Conservation (phyloP, 2,888 invertebrate species). For the Drosophila tanythrix region DNA sequence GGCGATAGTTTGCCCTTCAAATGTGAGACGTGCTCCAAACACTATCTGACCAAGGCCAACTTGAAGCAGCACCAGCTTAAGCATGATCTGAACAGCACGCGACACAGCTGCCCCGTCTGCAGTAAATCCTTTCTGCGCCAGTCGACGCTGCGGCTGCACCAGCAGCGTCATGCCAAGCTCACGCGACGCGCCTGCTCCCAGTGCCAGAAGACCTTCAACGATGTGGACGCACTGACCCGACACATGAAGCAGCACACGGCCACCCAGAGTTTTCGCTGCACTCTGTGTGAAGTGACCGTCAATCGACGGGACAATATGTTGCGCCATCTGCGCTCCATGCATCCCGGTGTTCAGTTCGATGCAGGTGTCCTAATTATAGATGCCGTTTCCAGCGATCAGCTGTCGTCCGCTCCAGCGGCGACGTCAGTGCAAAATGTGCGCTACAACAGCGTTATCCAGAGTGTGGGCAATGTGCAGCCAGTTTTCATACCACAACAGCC, state of each 20-base stretch:
- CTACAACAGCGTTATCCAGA: constrained; percentile 82
- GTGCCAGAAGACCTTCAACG: constrained; percentile 89
- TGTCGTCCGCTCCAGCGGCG: background rate
- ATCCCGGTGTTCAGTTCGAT: constrained; percentile 85
- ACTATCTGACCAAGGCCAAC: constrained; percentile 88
- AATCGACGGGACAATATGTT: constrained; percentile 91
- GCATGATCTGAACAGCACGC: constrained; percentile 68
- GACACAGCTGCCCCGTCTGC: constrained; percentile 87
- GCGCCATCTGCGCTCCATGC: constrained; percentile 91
- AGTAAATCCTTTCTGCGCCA: constrained; percentile 87
- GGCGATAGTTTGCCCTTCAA: constrained; percentile 87
- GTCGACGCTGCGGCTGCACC: constrained; percentile 87
- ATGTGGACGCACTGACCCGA: constrained; percentile 89
- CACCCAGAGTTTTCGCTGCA: constrained; percentile 88
- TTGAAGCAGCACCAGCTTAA: constrained; percentile 87
- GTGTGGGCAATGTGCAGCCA: constrained; percentile 83
- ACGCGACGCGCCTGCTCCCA: constrained; percentile 87
- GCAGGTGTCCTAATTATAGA: constrained; percentile 58
- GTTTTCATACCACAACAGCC: constrained; percentile 37
- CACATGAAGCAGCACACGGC: constrained; percentile 86
- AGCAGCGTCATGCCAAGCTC: constrained; percentile 86
- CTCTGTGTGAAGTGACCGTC: constrained; percentile 89
- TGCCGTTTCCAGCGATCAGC: background rate
- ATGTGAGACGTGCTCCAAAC: constrained; percentile 86
- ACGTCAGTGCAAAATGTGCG: constrained; percentile 45